Evolutionary conservation across 2,797 vertebrate species (phyloP).

Genomic region (Notamacropus eugenii): DNA sequence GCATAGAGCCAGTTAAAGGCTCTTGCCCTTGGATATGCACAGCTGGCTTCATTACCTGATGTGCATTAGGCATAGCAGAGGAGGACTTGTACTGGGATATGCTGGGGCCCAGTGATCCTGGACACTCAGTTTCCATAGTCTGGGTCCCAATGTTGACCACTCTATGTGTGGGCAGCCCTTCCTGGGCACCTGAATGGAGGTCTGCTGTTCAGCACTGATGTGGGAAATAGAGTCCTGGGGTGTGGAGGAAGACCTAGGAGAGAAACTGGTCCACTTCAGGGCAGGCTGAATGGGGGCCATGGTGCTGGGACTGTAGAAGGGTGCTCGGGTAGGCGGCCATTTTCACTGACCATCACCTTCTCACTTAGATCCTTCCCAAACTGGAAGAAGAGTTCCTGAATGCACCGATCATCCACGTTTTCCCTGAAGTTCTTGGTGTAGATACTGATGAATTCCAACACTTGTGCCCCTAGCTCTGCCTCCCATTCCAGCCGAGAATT

Average conservation of each 20-base stretch:
- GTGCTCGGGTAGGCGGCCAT: constrained; percentile 84
- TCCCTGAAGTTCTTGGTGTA: no score
- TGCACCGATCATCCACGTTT: no score
- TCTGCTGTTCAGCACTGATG: constrained; percentile 92
- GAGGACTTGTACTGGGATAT: constrained; percentile 91
- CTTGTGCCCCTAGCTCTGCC: no score
- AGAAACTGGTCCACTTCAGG: constrained; percentile 91
- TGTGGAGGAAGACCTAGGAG: constrained; percentile 85
- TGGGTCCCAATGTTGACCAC: constrained; percentile 96
- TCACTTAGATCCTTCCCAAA: no score
- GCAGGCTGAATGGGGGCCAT: constrained; percentile 88
- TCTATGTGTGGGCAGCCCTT: constrained; percentile 86
- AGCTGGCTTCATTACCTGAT: constrained; percentile 88
- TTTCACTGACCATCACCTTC: no score
- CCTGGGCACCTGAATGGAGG: constrained; percentile 91
- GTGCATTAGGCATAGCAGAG: constrained; percentile 86
- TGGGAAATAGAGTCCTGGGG: constrained; percentile 86
- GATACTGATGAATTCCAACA: no score
- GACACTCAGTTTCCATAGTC: constrained; percentile 88
- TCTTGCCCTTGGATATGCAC: constrained; percentile 89
- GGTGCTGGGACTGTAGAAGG: constrained; percentile 85
- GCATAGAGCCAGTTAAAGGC: constrained; percentile 92
- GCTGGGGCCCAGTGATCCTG: constrained; percentile 81
- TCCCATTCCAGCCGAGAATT: no score
- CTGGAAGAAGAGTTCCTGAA: no score